Evolutionary conservation across 2,113 vertebrate species (phyloP).

Genomic region (Malurus cyaneus): DNA sequence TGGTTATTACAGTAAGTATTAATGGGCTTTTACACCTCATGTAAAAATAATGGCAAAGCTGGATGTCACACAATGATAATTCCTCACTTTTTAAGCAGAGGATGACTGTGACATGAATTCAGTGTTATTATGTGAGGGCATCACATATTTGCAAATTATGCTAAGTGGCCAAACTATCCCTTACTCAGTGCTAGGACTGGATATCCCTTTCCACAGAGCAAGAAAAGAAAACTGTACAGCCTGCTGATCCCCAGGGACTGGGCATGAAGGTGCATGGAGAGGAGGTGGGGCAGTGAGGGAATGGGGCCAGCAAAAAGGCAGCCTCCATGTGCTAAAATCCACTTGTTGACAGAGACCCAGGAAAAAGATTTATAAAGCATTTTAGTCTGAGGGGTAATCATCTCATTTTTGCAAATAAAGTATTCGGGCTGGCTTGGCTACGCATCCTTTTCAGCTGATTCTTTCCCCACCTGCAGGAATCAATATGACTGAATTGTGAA

Average conservation of each 20-base stretch:
- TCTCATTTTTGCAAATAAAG: not conserved
- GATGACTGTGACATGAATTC: not conserved
- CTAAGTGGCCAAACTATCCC: not conserved
- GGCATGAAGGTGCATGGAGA: not conserved
- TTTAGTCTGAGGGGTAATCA: not conserved
- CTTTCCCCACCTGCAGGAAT: not conserved
- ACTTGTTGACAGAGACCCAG: not conserved
- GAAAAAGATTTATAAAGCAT: not conserved
- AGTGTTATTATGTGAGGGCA: not conserved
- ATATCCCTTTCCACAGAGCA: not conserved
- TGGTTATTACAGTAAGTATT: not conserved
- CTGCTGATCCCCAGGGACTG: not conserved
- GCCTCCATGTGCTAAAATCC: fast-evolving
- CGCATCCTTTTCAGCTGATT: not conserved
- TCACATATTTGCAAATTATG: not conserved
- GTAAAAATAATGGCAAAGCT: not conserved
- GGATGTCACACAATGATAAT: not conserved
- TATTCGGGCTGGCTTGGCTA: not conserved
- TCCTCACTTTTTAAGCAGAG: not conserved
- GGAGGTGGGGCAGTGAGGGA: not conserved
- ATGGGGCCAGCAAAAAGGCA: not conserved
- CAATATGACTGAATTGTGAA: not conserved
- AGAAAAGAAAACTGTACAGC: not conserved
- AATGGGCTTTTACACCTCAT: not conserved
- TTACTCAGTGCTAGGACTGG: not conserved